Evolutionary conservation across 2,797 vertebrate species (phyloP).

Genomic region (Monodelphis domestica): DNA sequence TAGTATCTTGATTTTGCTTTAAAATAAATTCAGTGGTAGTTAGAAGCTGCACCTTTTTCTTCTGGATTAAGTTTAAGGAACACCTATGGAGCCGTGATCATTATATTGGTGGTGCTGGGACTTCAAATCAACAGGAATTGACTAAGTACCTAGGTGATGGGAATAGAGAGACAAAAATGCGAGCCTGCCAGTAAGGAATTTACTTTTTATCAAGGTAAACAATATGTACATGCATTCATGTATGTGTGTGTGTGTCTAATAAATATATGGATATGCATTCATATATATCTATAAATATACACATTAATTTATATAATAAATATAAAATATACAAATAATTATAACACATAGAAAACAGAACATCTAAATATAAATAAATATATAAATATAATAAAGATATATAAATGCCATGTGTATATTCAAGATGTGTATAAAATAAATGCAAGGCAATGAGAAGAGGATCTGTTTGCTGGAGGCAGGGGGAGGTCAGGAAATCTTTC

Average conservation of each 20-base stretch:
- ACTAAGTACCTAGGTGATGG: no score
- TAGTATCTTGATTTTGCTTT: constrained; percentile 14
- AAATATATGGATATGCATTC: constrained; percentile 16
- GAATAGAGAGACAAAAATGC: not conserved
- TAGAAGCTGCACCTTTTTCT: constrained; percentile 6
- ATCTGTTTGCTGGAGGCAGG: not conserved
- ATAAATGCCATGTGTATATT: not conserved
- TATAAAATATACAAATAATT: no score
- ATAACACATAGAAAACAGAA: no score
- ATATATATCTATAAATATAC: not conserved
- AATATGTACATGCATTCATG: not conserved
- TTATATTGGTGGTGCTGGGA: not conserved
- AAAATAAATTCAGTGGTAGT: constrained; percentile 14
- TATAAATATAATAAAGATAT: no score
- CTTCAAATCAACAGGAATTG: constrained; percentile 18
- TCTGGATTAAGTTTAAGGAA: constrained; percentile 49
- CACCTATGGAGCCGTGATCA: not conserved
- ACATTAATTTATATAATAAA: no score
- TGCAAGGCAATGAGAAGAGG: not conserved
- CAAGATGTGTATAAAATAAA: not conserved
- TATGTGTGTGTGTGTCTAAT: not conserved
- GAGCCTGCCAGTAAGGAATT: not conserved
- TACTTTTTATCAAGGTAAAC: not conserved
- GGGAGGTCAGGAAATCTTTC: not conserved
- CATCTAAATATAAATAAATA: no score